Evolutionary conservation across 2,113 vertebrate species (phyloP), one percentile per base, ranked within the genome.

Genomic region (Notothenia rossii): DNA sequence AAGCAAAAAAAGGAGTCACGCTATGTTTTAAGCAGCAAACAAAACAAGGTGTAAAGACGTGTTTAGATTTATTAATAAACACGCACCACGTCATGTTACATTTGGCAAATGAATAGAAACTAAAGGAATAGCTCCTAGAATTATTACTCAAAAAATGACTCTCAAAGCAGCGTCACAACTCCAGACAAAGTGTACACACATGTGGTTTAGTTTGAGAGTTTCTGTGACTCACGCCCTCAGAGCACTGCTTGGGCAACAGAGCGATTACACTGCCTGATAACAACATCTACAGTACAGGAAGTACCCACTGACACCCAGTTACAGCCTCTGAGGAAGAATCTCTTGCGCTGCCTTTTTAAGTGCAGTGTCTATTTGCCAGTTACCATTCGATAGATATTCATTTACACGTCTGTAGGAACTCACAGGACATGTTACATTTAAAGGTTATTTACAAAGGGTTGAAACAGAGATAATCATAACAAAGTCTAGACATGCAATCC

Each of bases 181-280:
- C 18, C 50, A 54, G 20, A 2, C 29, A 46, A 68, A 73, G 10
- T n/a, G 13, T 9, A 17, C 20, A 58, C 36, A 12, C 7, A 12
- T 63, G 48, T 78, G 0, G 0, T 77, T 70, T 9, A 33, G 33
- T 8, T 36, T 15, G 46, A 53, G 36, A 22, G 5, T 33, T 13
- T 15, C 6, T 50, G 10, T 84, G 55, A 81, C 25, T 75, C 55
- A 73, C 1, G 33, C 17, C n/a, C 33, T 22, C 20, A 69, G 9
- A 55, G 43, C 50, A 54, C 70, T n/a, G 48, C 33, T 72, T 83
- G 45, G 3, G 80, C 74, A 86, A 82, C 69, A 76, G 59, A 43
- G 51, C 10, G 53, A 71, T 29, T 15, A 22, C 54, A 33, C 6
- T 15, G 7, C 6, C 9, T 25, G 15, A 74, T 15, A 73, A 53